Base-by-base conservation (phyloP, 2,888 invertebrate species). In the Megaustenia siamemsis region DNA sequence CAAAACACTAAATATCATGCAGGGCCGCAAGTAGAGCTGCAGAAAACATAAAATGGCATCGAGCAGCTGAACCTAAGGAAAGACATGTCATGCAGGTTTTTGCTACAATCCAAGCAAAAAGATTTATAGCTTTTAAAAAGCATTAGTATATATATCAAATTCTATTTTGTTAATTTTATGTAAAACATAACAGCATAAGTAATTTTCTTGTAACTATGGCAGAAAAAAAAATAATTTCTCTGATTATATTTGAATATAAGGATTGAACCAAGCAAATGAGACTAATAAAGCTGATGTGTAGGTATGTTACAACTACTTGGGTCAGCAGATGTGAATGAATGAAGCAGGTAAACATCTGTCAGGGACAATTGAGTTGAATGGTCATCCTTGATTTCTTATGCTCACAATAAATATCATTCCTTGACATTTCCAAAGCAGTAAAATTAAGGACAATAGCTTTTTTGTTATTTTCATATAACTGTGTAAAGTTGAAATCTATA, bases 381-480 rank as follows among this genome's bases (percentile, higher is more conserved):
- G 18, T 32, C 49, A 73, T 73, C 43, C 45, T 45, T 73, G 73
- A 28, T 28, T 49, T 68, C 49, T 24, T 24, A 80, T 53, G 68
- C 69, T 53, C 38, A 77, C 56, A 60, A 56, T 38, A 56, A 4
- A 15, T 77, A 60, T 56, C 76, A 77, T 77, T 77, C 76, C 35
- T 56, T 77, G 76, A 32, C 56, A 32, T n/a, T 35, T 18, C 40
- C 38, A 56, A 77, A 38, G 76, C 76, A 24, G 56, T 60, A 38
- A 1, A 56, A 60, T 77, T 56, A 77, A 56, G 56, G 3, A 2
- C 8, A n/a, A 60, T 56, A 77, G 43, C 76, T 10, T 40, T 12
- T 43, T 24, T 45, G 71, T 71, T 71, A 71, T n/a, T 56, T n/a
- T 12, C 60, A 77, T 60, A 56, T 60, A 77, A 77, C 38, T 77